Base-by-base conservation (phyloP, 23 tunicate species). In the Halocynthia aurantium region DNA sequence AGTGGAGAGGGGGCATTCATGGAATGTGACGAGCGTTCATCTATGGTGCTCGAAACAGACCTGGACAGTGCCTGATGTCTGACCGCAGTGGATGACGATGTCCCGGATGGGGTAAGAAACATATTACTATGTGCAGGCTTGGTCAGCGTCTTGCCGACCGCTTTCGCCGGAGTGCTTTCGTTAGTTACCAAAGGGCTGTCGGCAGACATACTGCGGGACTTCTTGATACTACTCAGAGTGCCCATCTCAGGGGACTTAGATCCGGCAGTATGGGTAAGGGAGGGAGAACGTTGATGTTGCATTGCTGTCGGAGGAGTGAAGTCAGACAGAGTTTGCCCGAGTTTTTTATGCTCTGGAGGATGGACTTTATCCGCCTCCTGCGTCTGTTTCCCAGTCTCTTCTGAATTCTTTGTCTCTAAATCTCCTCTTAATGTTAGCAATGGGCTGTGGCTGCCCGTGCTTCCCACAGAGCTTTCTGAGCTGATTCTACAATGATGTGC, bases 191-290 rank as follows among this genome's bases (percentile, higher is more conserved):
- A 60, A 52, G 96, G 85, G 74, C 97, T 81, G 69, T 91, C 97
- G 73, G 97, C 97, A 9, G 97, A 91, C 97, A 91, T 91, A 54
- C 90, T 85, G 55, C 97, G 78, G 8, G 90, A 85, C 69, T 91
- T 91, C 53, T 83, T 78, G 65, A 87, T 82, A 52, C 86, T 82
- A 20, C 81, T 86, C 31, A 88, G 63, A 53, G 81, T 62, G 12
- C 95, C 95, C 84, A 83, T 83, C 52, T 83, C 87, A 7, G 95
- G 87, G 13, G 87, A 88, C 58, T 79, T 83, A 8, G 95, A 81
- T 62, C 78, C 78, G 4, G 71, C 69, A 7, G 83, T 73, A 10
- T 65, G 69, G 40, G 75, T 81, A 22, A 20, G 58, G 8, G 68
- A 18, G 18, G 12, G 44, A 65, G 55, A 58, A 12, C 44, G 82